Evolutionary conservation across 2,888 invertebrate species (phyloP).

Genomic region (Cephus sareptanus): DNA sequence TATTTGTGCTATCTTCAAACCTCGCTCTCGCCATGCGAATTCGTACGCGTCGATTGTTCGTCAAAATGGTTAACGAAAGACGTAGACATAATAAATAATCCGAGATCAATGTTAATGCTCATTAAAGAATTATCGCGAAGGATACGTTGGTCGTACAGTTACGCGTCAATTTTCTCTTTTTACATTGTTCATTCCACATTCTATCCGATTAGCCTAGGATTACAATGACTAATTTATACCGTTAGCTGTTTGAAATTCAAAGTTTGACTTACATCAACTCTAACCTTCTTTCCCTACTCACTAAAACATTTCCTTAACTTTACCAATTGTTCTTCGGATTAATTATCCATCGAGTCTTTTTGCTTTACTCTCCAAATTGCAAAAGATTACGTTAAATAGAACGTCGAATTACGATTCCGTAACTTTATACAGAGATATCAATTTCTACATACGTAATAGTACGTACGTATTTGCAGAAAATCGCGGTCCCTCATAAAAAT

Average conservation of each 20-base stretch:
- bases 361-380: slow-evolving; percentile 32
- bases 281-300: background rate
- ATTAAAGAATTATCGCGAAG: background rate
- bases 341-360: slow-evolving; percentile 23
- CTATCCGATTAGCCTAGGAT: slow-evolving; percentile 52
- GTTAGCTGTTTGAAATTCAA: background rate
- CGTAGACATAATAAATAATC: slow-evolving; percentile 16
- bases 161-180: background rate
- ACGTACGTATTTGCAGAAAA: background rate
- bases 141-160: background rate
- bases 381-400: slow-evolving; percentile 15
- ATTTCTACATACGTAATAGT: background rate
- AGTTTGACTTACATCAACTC: background rate
- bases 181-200: slow-evolving; percentile 25
- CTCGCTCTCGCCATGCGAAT: background rate
- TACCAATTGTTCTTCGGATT: slow-evolving; percentile 16
- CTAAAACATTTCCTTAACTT: slow-evolving; percentile 18
- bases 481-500: background rate
- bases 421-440: background rate
- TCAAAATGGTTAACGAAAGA: slow-evolving; percentile 31
- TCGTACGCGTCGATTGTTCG: background rate
- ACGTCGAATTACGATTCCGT: background rate
- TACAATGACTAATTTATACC: slow-evolving; percentile 45
- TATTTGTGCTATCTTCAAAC: background rate
- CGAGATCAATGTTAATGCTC: slow-evolving; percentile 13